Evolutionary conservation across 2,113 vertebrate genomes (phyloP), one percentile per base, ranked within the genome.

Genomic region (Plectropomus leopardus): DNA sequence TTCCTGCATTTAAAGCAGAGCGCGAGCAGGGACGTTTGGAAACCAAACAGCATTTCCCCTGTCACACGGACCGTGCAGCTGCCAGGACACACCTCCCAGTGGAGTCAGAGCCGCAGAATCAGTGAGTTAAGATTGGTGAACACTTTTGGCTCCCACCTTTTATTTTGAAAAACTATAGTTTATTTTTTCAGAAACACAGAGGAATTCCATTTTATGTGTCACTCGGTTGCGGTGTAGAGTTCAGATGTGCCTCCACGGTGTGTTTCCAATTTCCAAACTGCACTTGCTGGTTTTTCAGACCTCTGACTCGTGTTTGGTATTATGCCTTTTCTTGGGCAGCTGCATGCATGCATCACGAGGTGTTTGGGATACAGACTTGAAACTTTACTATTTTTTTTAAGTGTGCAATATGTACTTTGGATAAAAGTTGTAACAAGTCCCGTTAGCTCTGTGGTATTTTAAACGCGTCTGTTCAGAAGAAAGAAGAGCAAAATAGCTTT

Each of bases 291-390:
- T 69, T 72, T n/a, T 53, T 80, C 48, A 69, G 36, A 73, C 55
- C 45, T 68, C 69, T 72, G 72, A 84, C 47, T 64, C 78, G 54
- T 75, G 60, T 87, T 86, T 84, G 72, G 68, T 86, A 64, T 81
- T 71, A 44, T 73, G 64, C 63, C 68, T 83, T 66, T 87, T 83
- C 21, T 64, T 65, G 54, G 78, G 87, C 86, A 88, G 86, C 87
- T 91, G 69, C 66, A 66, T 84, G 83, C 76, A 78, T 68, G 55
- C 66, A 74, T 84, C 66, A 86, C 48, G 28, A 54, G 76, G 65
- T 88, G 79, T 86, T 91, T 85, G 60, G 53, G 82, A 88, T 78
- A 83, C 78, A 86, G 78, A 88, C 85, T 90, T 92, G 86, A 92
- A 87, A 73, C 54, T 53, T 85, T 82, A 69, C 40, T 58, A 48